Evolutionary conservation across 2,797 vertebrate species (phyloP), one percentile per base, ranked within the genome.

Genomic region (Fistularia commersonii): DNA sequence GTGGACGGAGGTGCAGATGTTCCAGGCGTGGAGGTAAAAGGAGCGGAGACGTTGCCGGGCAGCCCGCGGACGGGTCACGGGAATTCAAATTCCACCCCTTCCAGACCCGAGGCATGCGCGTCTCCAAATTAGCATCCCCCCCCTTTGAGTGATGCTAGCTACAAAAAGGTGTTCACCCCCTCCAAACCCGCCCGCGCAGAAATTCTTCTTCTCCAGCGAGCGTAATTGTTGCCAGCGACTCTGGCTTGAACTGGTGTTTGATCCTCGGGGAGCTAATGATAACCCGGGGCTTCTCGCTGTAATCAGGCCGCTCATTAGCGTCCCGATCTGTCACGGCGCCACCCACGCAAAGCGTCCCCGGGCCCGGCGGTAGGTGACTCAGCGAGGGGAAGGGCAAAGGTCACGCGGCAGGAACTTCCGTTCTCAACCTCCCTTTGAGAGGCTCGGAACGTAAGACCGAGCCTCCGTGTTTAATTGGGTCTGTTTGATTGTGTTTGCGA

Each of bases 251-350:
- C 45, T 66, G 66, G 46, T 42, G 64, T 81, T 70, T 80, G 74
- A 78, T 64, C 46, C 56, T 72, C 49, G 7, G 51, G 61, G 61
- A 75, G 51, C 64, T 74, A 79, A 70, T 79, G 79, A 72, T 68
- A 48, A 63, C 67, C 61, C 15, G 48, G 60, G 70, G 76, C 73
- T 58, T 70, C 64, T 43, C 62, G 48, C 73, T 72, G 57, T 64
- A 77, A 88, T 87, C 85, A 84, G 60, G 80, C 52, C 54, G 69
- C 78, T 87, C 72, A 81, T 87, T 85, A 87, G 76, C 68, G 70
- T 64, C 59, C 69, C 53, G 41, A 54, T 74, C 64, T 32, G 60
- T 57, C 76, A 62, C 53, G 54, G 54, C 47, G 13, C 36, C 62
- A 34, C 64, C 32, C 52, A 12, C 44, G 52, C 54, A 47, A 42